These are phyloP conservation scores for Molossus molossus DNA, from an alignment of 2,797 vertebrate genomes.

Conservation along the genomic window DNA sequence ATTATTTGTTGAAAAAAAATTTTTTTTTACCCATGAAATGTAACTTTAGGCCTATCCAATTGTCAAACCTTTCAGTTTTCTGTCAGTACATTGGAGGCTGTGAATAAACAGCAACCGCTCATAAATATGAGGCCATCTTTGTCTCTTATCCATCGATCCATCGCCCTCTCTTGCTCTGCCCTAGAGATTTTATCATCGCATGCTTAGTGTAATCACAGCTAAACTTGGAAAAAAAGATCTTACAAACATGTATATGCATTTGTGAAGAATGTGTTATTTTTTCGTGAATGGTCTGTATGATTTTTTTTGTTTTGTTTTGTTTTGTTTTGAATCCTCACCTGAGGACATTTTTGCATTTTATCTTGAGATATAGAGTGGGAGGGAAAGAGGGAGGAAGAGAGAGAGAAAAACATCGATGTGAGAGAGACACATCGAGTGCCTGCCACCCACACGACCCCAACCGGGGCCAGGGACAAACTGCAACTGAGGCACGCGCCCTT, in stretches of 20 bases:
- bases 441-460: too few relatives aligned
- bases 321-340: too few relatives aligned
- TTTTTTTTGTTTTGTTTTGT: too few relatives aligned
- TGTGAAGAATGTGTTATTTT: slow-evolving; percentile 29
- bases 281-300: neutral
- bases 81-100: neutral
- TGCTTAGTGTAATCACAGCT: neutral
- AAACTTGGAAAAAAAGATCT: neutral
- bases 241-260: neutral
- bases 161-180: neutral
- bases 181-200: neutral
- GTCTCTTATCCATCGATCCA: neutral
- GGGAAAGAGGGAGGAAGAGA: too few relatives aligned
- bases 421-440: too few relatives aligned
- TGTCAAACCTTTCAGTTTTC: neutral
- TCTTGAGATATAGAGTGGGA: too few relatives aligned
- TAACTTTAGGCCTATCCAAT: neutral
- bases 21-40: neutral
- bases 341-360: too few relatives aligned
- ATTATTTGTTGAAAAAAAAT: neutral
- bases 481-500: too few relatives aligned
- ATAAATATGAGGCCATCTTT: neutral
- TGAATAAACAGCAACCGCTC: neutral
- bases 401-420: too few relatives aligned
- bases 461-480: too few relatives aligned